Evolutionary conservation across 2,113 vertebrate genomes (phyloP).

Genomic region (Pipra filicauda): DNA sequence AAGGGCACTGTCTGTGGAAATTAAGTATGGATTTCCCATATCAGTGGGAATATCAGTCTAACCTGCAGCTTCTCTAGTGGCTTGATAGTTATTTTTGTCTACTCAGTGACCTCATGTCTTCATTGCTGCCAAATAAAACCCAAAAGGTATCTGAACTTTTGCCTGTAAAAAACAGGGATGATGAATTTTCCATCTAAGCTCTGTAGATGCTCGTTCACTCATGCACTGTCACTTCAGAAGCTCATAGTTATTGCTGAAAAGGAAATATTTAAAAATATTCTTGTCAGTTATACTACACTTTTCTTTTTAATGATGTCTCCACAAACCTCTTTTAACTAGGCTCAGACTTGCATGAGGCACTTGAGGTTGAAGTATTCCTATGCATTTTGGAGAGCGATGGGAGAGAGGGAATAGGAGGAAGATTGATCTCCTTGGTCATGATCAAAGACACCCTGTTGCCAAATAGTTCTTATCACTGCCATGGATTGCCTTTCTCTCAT

Average conservation of each 20-base stretch:
- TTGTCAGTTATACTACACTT: neutral
- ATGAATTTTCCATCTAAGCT: neutral
- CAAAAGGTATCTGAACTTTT: neutral
- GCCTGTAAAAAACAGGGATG: neutral
- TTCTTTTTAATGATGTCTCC: neutral
- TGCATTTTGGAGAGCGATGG: neutral
- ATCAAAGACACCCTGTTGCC: neutral
- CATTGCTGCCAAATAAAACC: neutral
- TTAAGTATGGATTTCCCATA: neutral
- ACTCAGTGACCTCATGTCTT: neutral
- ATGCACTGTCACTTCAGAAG: neutral
- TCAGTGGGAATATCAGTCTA: neutral
- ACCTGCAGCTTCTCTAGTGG: neutral
- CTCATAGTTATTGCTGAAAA: neutral
- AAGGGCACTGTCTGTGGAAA: neutral
- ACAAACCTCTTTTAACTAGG: neutral
- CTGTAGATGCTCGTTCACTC: neutral
- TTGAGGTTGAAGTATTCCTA: neutral
- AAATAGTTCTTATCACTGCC: neutral
- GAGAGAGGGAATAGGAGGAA: neutral
- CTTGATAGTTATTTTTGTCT: neutral
- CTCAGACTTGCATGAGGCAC: neutral
- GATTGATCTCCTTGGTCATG: fast-evolving
- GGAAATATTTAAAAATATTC: neutral
- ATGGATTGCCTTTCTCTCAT: neutral